Conservation (phyloP, 2,888 invertebrate species). For the Hipparchia sbordonii region DNA sequence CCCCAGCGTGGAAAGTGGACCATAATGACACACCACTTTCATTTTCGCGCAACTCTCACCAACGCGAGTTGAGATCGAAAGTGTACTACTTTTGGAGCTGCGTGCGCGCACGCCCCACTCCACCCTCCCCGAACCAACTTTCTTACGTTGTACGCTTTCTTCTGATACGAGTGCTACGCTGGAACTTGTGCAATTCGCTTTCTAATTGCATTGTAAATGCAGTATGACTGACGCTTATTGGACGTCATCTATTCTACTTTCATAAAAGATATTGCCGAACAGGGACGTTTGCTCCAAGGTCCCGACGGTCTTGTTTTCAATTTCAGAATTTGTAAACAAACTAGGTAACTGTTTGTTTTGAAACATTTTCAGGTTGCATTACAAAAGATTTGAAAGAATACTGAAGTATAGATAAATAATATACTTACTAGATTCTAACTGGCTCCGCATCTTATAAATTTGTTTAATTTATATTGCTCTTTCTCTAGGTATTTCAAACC, state of each 20-base stretch:
- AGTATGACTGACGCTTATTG: constrained; percentile 58
- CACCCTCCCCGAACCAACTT: constrained; percentile 61
- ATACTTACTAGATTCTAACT: constrained; percentile 1
- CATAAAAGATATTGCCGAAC: constrained; percentile 37
- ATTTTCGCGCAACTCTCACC: constrained; percentile 84
- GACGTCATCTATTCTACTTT: constrained; percentile 63
- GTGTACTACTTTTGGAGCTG: constrained; percentile 79
- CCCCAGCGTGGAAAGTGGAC: constrained; percentile 78
- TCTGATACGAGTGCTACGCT: constrained; percentile 59
- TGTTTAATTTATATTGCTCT: background rate
- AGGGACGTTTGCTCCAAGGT: constrained; percentile 26
- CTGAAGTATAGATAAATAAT: constrained; percentile 7
- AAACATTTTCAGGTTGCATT: constrained; percentile 24
- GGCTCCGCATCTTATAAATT: background rate
- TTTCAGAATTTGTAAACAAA: constrained; percentile 27
- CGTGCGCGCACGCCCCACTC: constrained; percentile 71
- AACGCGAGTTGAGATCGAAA: constrained; percentile 77
- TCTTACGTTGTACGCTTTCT: constrained; percentile 78
- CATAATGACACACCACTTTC: constrained; percentile 84
- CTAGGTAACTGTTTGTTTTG: constrained; percentile 24
- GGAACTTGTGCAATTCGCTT: constrained; percentile 78
- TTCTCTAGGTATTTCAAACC: background rate
- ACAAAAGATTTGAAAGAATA: constrained; percentile 19
- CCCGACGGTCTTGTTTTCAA: constrained; percentile 24
- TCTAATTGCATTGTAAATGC: constrained; percentile 81